Base-by-base conservation (phyloP, 1,140 invertebrate species). In the Tetraneura akinire region DNA sequence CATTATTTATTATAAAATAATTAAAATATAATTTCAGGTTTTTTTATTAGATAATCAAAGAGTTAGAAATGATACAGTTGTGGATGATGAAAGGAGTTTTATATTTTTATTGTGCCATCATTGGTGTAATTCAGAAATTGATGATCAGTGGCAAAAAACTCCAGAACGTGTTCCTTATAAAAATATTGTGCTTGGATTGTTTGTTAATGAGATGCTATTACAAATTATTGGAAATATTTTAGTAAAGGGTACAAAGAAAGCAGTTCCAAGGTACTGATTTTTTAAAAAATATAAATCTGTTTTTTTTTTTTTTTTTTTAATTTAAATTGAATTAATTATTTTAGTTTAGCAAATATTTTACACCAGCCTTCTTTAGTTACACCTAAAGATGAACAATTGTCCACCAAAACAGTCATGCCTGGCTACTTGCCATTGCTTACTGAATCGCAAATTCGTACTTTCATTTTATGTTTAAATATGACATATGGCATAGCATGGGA, bases 131-230 rank as follows among this genome's bases (percentile, higher is more conserved):
- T 92, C 94, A 86, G 91, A 93, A 51, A 55, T 78, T n/a, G 74
- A 78, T 8, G 93, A 95, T 82, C 88, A 93, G 80, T 78, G 74
- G 74, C 74, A 78, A 10, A 47, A 78, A 13, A 93, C 93, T 83
- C 91, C 91, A 47, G 90, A 91, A 45, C 90, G 94, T 81, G 93
- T 98, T 51, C 93, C 95, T 29, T 92, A 96, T 81, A 89, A 92
- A 83, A 93, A 91, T 82, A 85, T 97, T 42, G 91, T 97, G 0
- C 92, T 97, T 3, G 94, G 95, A 13, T 88, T 98, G 47, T 85
- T 97, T 66, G 93, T 95, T 21, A 95, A 97, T 85, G 94, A 96
- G 86, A 94, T 97, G 88, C 86, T 97, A 62, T 88, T 97, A 32
- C 95, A 97, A 86, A 94, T 94, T 78, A 91, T 97, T 66, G 94